Percentiles rank a stretch among this genome's conserved stretches.
Evolutionary conservation across 2,888 invertebrate species (phyloP).

Genomic region (Empis stercorea): DNA sequence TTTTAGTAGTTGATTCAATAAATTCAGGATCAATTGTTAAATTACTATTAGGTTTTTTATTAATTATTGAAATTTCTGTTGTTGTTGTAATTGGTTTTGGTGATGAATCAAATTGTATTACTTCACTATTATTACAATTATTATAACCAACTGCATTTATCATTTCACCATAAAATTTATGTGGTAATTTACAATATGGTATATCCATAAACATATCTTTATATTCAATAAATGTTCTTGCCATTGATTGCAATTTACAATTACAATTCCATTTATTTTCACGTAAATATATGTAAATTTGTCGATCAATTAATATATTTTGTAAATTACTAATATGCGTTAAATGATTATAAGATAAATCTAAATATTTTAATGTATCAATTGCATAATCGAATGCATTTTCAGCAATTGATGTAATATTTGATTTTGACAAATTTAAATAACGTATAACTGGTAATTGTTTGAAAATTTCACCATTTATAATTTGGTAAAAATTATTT

Average conservation of each 20-base stretch:
- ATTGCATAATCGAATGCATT: conserved; percentile 21
- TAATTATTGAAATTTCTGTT: conserved; percentile 6
- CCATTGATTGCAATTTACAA: conserved; percentile 18
- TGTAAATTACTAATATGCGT: conserved; percentile 16
- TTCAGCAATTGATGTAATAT: conserved; percentile 19
- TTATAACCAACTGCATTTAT: conserved; percentile 16
- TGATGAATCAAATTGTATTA: not conserved
- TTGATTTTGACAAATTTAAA: conserved; percentile 18
- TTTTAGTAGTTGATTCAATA: not conserved
- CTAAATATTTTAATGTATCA: conserved; percentile 17
- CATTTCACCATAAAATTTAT: conserved; percentile 16
- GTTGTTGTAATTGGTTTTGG: conserved; percentile 3
- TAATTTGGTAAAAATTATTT: conserved; percentile 19
- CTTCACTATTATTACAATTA: not conserved
- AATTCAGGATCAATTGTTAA: not conserved
- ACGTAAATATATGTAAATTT: conserved; percentile 17
- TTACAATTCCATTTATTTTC: conserved; percentile 25
- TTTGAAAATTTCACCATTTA: conserved; percentile 17
- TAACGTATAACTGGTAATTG: conserved; percentile 20
- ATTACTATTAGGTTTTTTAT: not conserved
- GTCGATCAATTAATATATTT: conserved; percentile 10
- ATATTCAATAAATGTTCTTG: conserved; percentile 14
- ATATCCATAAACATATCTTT: conserved; percentile 19
- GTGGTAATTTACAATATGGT: conserved; percentile 23
- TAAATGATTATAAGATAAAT: conserved; percentile 23